Evolutionary conservation across 2,113 vertebrate genomes (phyloP), one percentile per base, ranked within the genome.

Genomic region (Aleadryas rufinucha): DNA sequence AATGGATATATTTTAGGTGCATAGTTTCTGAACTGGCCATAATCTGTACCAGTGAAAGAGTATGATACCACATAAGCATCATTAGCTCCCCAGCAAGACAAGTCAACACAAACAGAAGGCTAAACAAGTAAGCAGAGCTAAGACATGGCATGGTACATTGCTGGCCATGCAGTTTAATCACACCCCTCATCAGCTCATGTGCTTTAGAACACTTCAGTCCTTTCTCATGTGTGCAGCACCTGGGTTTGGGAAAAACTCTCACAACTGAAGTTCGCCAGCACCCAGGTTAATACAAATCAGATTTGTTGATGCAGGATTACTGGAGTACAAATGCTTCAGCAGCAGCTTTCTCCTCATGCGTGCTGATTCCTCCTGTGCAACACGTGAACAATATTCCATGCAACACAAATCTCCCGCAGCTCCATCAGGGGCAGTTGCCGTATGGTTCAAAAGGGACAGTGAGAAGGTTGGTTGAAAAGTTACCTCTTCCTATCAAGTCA

Each of bases 401-500:
- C 23, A 74, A 70, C 3, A 35, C 10, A 74, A 41, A 65, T 33
- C 33, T 61, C 35, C 53, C 42, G 1, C 17, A 47, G 17, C 9
- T 30, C 47, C 4, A 1, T 9, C 9, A 1, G 11, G 7, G 2
- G 4, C 19, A 56, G 13, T n/a, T 63, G 41, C 10, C 7, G 3
- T 9, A 15, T 15, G 5, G 27, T 33, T 82, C 61, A 79, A 85
- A 88, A 45, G 13, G 37, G 26, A 41, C 33, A 44, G 22, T 5
- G 17, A 60, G 49, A 80, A 57, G 24, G 16, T 7, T 59, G 22
- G 6, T 64, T 76, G 37, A 68, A 79, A 60, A 69, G 20, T 65
- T 60, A 19, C 4, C 5, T 76, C 50, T 74, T 86, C n/a, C 37
- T 44, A 22, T 39, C 37, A 71, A 76, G 10, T 0, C 61, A 16